Evolutionary conservation across 2,888 invertebrate genomes (phyloP).

Genomic region (Phorcus lineatus): DNA sequence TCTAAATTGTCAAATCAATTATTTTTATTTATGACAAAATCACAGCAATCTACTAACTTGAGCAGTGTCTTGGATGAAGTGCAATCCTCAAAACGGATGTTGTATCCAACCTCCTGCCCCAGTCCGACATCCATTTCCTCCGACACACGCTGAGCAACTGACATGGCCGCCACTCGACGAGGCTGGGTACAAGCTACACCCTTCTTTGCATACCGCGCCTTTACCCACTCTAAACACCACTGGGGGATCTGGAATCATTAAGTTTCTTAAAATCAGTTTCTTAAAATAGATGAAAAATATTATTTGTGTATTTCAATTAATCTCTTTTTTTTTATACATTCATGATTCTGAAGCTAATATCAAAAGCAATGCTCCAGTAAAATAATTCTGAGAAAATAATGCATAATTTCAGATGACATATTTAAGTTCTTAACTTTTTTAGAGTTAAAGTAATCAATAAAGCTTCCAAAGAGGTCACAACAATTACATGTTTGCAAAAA

Average conservation of each 20-base stretch:
- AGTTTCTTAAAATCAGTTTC: background rate
- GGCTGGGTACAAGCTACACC: slow-evolving; percentile 98
- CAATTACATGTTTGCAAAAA: too few relatives aligned
- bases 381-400: background rate
- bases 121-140: slow-evolving; percentile 99
- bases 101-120: slow-evolving; percentile 93
- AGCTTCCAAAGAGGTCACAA: too few relatives aligned
- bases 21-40: too few relatives aligned
- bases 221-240: slow-evolving; percentile 81
- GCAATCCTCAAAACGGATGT: slow-evolving; percentile 99
- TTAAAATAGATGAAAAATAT: background rate
- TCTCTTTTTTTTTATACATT: too few relatives aligned
- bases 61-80: slow-evolving; percentile 94
- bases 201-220: slow-evolving; percentile 77
- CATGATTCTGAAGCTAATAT: background rate
- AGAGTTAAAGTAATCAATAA: too few relatives aligned
- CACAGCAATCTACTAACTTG: slow-evolving; percentile 80
- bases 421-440: too few relatives aligned
- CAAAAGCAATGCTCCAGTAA: background rate
- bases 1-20: too few relatives aligned
- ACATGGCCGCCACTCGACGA: slow-evolving; percentile 98
- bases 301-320: background rate
- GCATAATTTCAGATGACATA: too few relatives aligned
- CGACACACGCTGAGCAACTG: slow-evolving; percentile 97
- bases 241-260: slow-evolving; percentile 86